Conservation (phyloP, 35 echinoderm and acorn worm species). For the Diadema setosum region DNA sequence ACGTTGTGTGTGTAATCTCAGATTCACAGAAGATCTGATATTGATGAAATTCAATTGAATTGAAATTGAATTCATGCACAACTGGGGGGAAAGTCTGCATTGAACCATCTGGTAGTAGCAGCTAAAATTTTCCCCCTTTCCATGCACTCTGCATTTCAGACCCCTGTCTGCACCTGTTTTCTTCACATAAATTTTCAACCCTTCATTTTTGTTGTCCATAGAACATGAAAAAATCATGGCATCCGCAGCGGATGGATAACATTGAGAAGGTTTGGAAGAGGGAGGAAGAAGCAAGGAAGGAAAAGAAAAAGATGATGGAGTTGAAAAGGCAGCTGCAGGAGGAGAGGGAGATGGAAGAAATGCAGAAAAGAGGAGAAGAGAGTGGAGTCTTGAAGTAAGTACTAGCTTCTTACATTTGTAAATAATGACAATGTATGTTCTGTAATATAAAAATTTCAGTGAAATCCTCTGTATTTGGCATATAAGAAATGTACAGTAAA, state of each 20-base stretch:
- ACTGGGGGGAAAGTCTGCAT: too few species aligned
- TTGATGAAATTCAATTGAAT: too few species aligned
- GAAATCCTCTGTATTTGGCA: neutral
- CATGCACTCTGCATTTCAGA: too few species aligned
- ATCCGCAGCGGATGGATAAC: conserved; percentile 61
- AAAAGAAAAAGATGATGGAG: conserved; percentile 28
- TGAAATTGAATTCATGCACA: too few species aligned
- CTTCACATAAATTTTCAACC: too few species aligned
- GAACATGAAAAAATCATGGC: conserved; percentile 78
- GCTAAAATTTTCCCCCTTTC: too few species aligned
- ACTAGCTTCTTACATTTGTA: too few species aligned
- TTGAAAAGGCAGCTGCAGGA: conserved; percentile 33
- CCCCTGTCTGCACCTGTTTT: too few species aligned
- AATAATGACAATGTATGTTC: neutral
- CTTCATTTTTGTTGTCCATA: neutral
- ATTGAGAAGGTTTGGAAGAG: conserved; percentile 51
- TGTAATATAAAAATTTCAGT: neutral
- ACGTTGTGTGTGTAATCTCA: too few species aligned
- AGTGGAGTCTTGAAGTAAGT: conserved; percentile 32
- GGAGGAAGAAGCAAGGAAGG: conserved; percentile 27
- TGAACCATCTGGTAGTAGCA: too few species aligned
- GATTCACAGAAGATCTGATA: too few species aligned
- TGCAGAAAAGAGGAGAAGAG: conserved; percentile 46
- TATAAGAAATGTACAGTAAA: neutral
- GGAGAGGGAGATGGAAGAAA: conserved; percentile 47